Percentiles rank a stretch among this genome's conserved stretches.
These are phyloP conservation scores for Tragulus kanchil DNA, from an alignment of 2,113 vertebrate species.

Conservation along the genomic window DNA sequence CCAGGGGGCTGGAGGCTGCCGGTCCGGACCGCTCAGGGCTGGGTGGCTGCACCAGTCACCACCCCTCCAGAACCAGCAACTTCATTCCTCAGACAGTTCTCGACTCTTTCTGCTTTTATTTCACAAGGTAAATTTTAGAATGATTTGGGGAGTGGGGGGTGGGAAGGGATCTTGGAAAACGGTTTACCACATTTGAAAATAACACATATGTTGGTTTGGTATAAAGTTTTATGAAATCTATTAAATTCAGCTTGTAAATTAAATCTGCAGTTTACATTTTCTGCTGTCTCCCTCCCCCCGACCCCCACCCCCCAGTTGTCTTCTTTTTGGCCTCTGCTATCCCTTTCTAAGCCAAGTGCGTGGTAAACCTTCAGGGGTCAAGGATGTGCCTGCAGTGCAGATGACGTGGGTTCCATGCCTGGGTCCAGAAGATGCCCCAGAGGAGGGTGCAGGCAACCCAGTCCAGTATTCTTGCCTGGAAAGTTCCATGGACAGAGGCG, in stretches of 20 bases:
- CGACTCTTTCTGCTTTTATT: not conserved
- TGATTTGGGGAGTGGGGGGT: not conserved
- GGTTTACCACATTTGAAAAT: not conserved
- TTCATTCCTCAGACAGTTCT: not conserved
- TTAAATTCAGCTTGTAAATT: not conserved
- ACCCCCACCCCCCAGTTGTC: accelerated
- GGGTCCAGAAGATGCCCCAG: not conserved
- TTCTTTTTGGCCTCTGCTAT: not conserved
- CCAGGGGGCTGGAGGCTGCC: not conserved
- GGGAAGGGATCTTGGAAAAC: not conserved
- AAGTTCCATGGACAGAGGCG: not conserved
- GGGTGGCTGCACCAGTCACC: accelerated
- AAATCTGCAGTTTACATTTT: not conserved
- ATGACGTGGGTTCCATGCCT: not conserved
- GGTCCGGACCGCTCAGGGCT: not conserved
- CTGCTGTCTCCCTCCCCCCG: not conserved
- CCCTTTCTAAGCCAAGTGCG: constrained; percentile 12
- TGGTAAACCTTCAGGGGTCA: not conserved
- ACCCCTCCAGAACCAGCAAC: accelerated
- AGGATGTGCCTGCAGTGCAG: not conserved
- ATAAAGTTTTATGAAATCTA: not conserved
- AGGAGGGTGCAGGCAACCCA: not conserved
- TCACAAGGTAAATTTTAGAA: not conserved
- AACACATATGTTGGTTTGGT: not conserved
- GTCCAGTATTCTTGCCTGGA: not conserved